Evolutionary conservation across 2,888 invertebrate species (phyloP).

Genomic region (Scaptodrosophila latifasciaeformis): DNA sequence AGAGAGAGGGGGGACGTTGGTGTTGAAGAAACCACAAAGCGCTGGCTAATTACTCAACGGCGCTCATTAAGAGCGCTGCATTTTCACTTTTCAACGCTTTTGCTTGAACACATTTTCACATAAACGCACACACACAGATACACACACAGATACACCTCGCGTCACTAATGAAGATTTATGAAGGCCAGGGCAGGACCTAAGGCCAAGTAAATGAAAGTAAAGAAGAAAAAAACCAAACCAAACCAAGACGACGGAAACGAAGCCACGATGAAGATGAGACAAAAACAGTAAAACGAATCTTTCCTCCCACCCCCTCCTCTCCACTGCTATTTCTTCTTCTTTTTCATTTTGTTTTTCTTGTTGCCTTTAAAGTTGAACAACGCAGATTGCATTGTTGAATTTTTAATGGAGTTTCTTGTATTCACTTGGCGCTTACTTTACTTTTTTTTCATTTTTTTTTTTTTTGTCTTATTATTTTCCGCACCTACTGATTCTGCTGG

Average conservation of each 20-base stretch:
- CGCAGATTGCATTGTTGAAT: conserved; percentile 4
- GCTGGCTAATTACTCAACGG: conserved; percentile 64
- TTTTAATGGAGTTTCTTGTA: conserved; percentile 2
- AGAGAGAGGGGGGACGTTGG: background rate
- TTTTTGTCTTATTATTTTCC: background rate
- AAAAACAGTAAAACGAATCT: no score
- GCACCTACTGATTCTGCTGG: no score
- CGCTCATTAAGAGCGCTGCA: conserved; percentile 65
- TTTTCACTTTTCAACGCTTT: conserved; percentile 66
- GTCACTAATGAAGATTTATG: conserved; percentile 61
- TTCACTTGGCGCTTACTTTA: no score
- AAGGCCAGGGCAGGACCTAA: conserved; percentile 36
- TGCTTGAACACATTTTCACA: conserved; percentile 10
- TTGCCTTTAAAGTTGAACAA: conserved; percentile 48
- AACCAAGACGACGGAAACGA: conserved; percentile 19
- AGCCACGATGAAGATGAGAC: background rate
- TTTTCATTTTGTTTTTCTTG: no score
- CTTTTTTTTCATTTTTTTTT: background rate
- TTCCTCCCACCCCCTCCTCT: no score
- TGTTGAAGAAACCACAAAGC: no score
- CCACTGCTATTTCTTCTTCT: no score
- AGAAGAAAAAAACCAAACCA: conserved; percentile 7
- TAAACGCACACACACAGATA: background rate
- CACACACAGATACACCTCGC: conserved; percentile 29
- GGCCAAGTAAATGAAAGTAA: background rate